Base-by-base conservation (phyloP, 2,888 invertebrate species). In the Trichopria drosophilae region DNA sequence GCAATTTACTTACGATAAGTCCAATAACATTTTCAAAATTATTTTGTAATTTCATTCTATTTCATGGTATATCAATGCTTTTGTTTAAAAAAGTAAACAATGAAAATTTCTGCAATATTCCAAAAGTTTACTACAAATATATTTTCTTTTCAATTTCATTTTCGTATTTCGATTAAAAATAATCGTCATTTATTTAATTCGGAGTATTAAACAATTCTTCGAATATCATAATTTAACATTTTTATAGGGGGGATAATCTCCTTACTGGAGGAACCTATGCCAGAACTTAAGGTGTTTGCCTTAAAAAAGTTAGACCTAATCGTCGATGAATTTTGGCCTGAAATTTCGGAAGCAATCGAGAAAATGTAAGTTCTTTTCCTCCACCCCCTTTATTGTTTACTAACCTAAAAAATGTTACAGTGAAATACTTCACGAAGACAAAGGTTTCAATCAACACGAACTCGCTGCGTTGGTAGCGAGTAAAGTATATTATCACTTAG, bases 261-360 rank as follows among this genome's bases (percentile, higher is more conserved):
- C 78, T 85, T 97, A 67, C 81, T 97, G 63, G 95, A 97, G 76
- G 97, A 97, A 77, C 89, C 92, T 42, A 90, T 92, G 81, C 84
- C 90, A 10, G 94, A 96, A 77, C 81, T 97, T 51, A 94, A 96
- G 78, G 86, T 91, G 19, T 97, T 95, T 75, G 96, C 97, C 12
- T 77, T 98, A 65, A 88, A 88, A 69, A 94, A 95, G 73, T 80
- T 98, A 65, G 90, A 97, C 77, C 83, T 85, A 69, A 92, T 98
- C 67, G 96, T 97, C 1, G 94, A 97, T 76, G 92, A 94, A 73
- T 98, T 98, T 79, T 98, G 97, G 97, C 93, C 97, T 6, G 97
- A 98, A 80, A 97, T 98, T 65, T 95, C 96, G 0, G 97, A 98
- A 77, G 92, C 95, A 10, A 93, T 98, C 64, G 92, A 92, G 69